These are phyloP conservation scores for Ormyrus labotus DNA, from an alignment of 2,888 invertebrate species.

Conservation along the genomic window DNA sequence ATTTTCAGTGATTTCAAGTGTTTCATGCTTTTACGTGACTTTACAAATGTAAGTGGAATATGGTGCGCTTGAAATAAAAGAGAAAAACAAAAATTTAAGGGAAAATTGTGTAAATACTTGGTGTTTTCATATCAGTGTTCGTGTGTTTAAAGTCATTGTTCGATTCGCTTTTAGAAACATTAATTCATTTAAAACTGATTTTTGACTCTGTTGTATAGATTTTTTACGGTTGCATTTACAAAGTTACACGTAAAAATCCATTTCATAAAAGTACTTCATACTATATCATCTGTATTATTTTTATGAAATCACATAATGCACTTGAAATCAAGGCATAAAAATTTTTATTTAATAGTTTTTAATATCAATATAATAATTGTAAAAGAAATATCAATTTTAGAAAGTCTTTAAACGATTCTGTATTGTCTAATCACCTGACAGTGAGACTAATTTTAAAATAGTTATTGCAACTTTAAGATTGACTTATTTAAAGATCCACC, in stretches of 20 bases:
- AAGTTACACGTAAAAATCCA: slow-evolving; percentile 45
- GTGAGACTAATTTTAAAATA: slow-evolving; percentile 2
- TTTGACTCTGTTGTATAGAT: neutral
- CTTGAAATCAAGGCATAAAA: slow-evolving; percentile 31
- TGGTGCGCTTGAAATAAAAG: slow-evolving; percentile 42
- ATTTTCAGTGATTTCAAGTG: slow-evolving; percentile 53
- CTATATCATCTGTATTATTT: slow-evolving; percentile 8
- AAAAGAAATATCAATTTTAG: slow-evolving; percentile 30
- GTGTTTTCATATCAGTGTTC: slow-evolving; percentile 22
- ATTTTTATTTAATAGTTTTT: neutral
- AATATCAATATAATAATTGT: neutral
- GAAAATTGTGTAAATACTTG: slow-evolving; percentile 19
- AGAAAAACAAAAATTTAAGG: slow-evolving; percentile 16
- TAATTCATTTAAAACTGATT: slow-evolving; percentile 36
- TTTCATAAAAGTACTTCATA: slow-evolving; percentile 36
- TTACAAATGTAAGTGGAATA: slow-evolving; percentile 53
- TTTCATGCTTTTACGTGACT: slow-evolving; percentile 54
- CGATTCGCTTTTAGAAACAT: slow-evolving; percentile 28
- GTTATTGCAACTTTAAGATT: neutral
- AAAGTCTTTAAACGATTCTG: slow-evolving; percentile 35
- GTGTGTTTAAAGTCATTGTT: slow-evolving; percentile 42
- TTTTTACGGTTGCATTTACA: slow-evolving; percentile 42
- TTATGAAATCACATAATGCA: slow-evolving; percentile 16
- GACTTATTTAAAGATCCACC: neutral
- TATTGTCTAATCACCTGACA: slow-evolving; percentile 5